Evolutionary conservation across 1,140 invertebrate genomes (phyloP).

Genomic region (Lanistes nyassanus): DNA sequence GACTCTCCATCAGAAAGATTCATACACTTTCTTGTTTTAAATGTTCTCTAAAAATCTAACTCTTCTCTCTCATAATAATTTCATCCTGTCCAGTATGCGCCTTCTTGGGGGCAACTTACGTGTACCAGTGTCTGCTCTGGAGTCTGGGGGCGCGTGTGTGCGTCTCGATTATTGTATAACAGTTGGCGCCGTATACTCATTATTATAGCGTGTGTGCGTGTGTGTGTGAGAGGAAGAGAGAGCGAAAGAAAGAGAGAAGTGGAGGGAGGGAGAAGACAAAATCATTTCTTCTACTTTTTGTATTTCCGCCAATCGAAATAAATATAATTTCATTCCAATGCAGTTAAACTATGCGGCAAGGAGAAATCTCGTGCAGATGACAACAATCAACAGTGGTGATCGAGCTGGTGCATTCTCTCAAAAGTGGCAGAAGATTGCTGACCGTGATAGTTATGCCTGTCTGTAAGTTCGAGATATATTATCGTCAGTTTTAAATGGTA

Average conservation of each 20-base stretch:
- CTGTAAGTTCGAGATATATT: too few species aligned
- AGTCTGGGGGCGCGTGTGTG: background rate
- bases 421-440: too few species aligned
- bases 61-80: background rate
- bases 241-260: slow-evolving; percentile 1
- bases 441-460: too few species aligned
- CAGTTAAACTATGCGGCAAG: background rate
- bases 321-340: background rate
- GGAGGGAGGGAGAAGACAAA: background rate
- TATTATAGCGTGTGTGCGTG: background rate
- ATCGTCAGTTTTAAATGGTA: too few species aligned
- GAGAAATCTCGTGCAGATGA: background rate
- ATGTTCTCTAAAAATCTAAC: background rate
- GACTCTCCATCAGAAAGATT: background rate
- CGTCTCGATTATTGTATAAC: background rate
- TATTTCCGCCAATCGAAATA: background rate
- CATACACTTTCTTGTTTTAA: background rate
- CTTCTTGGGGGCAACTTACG: background rate
- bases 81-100: background rate
- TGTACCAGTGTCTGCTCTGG: background rate
- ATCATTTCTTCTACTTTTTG: background rate
- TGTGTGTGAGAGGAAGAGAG: slow-evolving; percentile 12
- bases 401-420: background rate
- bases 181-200: background rate
- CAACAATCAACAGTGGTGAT: background rate